These are phyloP conservation scores for Tipula unca DNA, from an alignment of 2,888 invertebrate species.

Conservation along the genomic window DNA sequence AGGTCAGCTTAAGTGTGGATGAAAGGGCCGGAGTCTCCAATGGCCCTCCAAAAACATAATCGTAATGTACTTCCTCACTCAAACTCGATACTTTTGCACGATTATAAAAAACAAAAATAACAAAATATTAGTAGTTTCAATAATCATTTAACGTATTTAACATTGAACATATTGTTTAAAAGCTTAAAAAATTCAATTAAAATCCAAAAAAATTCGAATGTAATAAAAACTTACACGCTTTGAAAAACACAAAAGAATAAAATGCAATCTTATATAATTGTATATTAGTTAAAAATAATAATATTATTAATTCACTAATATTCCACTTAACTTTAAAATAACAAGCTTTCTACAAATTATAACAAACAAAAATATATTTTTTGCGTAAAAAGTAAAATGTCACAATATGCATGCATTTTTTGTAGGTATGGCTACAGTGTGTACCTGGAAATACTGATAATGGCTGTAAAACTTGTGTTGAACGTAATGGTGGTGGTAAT, in stretches of 20 bases:
- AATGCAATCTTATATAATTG: background rate
- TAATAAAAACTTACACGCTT: background rate
- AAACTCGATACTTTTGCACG: slow-evolving; percentile 41
- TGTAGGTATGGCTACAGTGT: background rate
- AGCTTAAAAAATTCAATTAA: slow-evolving; percentile 23
- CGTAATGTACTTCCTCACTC: slow-evolving; percentile 43
- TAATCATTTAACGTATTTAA: background rate
- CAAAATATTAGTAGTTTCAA: slow-evolving; percentile 19
- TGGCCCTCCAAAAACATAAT: slow-evolving; percentile 46
- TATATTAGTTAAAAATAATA: too few species aligned
- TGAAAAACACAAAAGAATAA: background rate
- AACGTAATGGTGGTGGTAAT: slow-evolving; percentile 44
- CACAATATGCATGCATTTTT: background rate
- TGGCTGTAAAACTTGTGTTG: slow-evolving; percentile 44
- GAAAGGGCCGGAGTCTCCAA: slow-evolving; percentile 41
- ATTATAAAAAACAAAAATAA: slow-evolving; percentile 23
- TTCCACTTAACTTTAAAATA: background rate
- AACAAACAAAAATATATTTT: background rate
- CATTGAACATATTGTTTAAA: slow-evolving; percentile 18
- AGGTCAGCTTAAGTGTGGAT: slow-evolving; percentile 45
- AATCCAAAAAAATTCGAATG: slow-evolving; percentile 21
- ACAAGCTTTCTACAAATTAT: background rate
- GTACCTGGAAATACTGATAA: slow-evolving; percentile 44
- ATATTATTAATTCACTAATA: background rate
- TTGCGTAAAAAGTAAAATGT: background rate